Evolutionary conservation across 2,797 vertebrate species (phyloP).

Genomic region (Stomatorhinus walkeri): DNA sequence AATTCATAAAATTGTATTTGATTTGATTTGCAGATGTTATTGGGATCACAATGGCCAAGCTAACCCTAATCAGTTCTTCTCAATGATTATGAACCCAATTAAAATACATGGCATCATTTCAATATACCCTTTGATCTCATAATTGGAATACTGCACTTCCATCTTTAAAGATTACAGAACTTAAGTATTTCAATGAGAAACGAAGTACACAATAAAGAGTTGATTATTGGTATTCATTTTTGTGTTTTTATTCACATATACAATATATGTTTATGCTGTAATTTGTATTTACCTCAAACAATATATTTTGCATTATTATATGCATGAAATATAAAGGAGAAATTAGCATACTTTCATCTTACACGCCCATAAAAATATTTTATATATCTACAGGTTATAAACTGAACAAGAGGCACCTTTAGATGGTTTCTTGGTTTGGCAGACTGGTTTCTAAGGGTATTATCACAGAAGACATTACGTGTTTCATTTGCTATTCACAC

Average conservation of each 20-base stretch:
- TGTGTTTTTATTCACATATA: not conserved
- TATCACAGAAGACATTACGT: not conserved
- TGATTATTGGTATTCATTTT: not conserved
- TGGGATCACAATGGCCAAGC: not conserved
- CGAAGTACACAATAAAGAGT: not conserved
- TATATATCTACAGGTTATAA: constrained; percentile 54
- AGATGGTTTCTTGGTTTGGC: constrained; percentile 4
- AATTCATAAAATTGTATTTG: not conserved
- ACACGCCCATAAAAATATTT: constrained; percentile 61
- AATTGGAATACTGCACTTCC: not conserved
- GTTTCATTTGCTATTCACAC: not conserved
- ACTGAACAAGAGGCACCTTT: constrained; percentile 21
- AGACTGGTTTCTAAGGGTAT: not conserved
- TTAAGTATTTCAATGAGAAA: not conserved
- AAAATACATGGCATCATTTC: not conserved
- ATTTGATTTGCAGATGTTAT: not conserved
- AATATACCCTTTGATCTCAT: not conserved
- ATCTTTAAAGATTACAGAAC: not conserved
- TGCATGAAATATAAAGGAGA: constrained; percentile 42
- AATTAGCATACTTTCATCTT: constrained; percentile 52
- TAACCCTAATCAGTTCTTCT: not conserved
- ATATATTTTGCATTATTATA: constrained; percentile 43
- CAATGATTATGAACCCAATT: not conserved
- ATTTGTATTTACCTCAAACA: constrained; percentile 43
- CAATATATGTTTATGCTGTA: constrained; percentile 37